Conservation (phyloP, 35 echinoderm and acorn worm species). For the Acanthaster planci region DNA sequence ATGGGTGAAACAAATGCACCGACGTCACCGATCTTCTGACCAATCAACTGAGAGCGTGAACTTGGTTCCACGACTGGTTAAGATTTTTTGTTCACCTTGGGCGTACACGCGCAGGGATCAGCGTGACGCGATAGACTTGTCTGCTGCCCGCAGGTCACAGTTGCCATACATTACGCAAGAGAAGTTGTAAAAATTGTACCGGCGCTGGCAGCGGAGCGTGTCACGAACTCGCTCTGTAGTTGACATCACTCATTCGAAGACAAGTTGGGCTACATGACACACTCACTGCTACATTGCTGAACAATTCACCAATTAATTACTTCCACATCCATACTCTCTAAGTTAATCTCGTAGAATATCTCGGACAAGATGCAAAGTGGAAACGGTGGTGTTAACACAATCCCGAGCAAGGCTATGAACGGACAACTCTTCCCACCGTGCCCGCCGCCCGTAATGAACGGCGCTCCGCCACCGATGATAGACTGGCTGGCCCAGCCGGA, state of each 20-base stretch:
- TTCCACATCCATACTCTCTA: neutral
- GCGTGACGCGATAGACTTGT: too few species aligned
- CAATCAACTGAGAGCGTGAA: too few species aligned
- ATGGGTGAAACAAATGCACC: too few species aligned
- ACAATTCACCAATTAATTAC: neutral
- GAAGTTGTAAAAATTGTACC: too few species aligned
- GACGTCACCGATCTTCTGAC: too few species aligned
- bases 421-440: conserved; percentile 19
- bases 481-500: conserved; percentile 25
- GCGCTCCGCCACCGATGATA: conserved; percentile 30
- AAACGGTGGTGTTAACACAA: neutral
- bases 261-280: neutral
- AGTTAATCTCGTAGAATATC: neutral
- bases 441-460: neutral
- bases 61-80: too few species aligned
- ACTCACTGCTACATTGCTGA: neutral
- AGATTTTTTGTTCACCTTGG: too few species aligned
- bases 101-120: too few species aligned
- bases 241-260: neutral
- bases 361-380: neutral
- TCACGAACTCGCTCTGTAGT: neutral
- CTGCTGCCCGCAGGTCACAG: too few species aligned
- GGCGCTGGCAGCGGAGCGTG: neutral
- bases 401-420: neutral
- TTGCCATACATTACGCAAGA: too few species aligned